Base-by-base conservation (phyloP, 2,797 vertebrate genomes). In the Remorina albescens region DNA sequence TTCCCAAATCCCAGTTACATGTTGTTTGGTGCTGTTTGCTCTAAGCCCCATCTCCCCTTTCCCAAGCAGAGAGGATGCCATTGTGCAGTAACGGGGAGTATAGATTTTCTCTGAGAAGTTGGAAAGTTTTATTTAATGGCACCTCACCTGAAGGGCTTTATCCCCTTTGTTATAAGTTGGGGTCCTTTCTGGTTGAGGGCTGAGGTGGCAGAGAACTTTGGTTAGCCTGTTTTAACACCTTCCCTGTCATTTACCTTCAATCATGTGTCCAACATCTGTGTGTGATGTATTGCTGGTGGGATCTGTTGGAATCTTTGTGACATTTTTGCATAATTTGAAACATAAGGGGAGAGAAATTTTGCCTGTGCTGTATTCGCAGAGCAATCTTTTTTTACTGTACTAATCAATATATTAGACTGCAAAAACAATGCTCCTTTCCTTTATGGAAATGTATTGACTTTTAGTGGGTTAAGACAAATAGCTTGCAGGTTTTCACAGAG, bases 1-100 rank as follows among this genome's bases (percentile, higher is more conserved):
- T 90, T 88, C 88, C 91, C 92, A 91, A 95, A 93, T 92, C 92
- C 92, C 91, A 89, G 89, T 80, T 87, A 90, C 92, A 92, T 86
- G 89, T 90, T 91, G 89, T 93, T 93, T 90, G 88, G 86, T 75
- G 77, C 86, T 89, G 90, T 93, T 91, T 92, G 88, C 88, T 89
- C 78, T 86, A 82, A 88, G 84, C 86, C 87, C 78, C 82, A 75
- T 88, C 82, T 80, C 75, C 61, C 39, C 78, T 84, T 87, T 86
- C 80, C 85, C 83, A 81, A 90, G 88, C 79, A 88, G 83, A 85
- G 86, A 82, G 84, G 82, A 88, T 80, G 83, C 91, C 82, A 93
- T 93, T 94, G 90, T 92, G 84, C 86, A 79, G 82, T 86, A 89
- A 90, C 89, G 28, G 86, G 82, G 74, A 88, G 82, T 93, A 93